Percentiles rank a stretch among this genome's conserved stretches.
Evolutionary conservation across 2,113 vertebrate species (phyloP).

Genomic region (Vidua chalybeata): DNA sequence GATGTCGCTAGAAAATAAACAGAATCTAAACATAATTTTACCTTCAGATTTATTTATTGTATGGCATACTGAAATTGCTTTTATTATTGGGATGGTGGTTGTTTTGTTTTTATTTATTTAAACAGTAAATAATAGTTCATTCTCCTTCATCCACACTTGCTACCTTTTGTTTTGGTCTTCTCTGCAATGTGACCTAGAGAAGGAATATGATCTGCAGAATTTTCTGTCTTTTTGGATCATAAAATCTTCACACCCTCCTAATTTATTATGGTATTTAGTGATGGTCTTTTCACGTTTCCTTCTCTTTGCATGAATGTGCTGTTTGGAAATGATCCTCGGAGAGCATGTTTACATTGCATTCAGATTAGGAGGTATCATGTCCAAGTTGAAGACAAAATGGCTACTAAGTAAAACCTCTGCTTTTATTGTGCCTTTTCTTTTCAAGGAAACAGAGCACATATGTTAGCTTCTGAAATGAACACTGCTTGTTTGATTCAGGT

Average conservation of each 20-base stretch:
- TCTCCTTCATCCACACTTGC: not conserved
- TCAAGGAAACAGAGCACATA: not conserved
- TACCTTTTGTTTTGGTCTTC: conserved; percentile 65
- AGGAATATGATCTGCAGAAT: not conserved
- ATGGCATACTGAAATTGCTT: not conserved
- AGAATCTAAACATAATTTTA: not conserved
- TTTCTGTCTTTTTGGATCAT: not conserved
- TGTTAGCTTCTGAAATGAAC: not conserved
- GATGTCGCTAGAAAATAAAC: not conserved
- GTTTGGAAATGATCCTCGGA: conserved; percentile 21
- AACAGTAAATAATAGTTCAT: not conserved
- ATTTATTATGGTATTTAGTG: conserved; percentile 3
- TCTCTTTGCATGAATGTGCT: not conserved
- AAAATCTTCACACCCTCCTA: not conserved
- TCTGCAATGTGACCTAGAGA: conserved; percentile 46
- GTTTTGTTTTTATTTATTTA: not conserved
- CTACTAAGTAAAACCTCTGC: conserved; percentile 59
- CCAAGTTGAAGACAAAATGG: conserved; percentile 73
- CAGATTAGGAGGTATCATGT: conserved; percentile 58
- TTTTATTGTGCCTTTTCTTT: conserved; percentile 16
- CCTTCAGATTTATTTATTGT: not conserved
- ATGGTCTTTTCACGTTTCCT: not conserved
- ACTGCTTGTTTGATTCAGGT: not conserved
- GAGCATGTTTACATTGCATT: conserved; percentile 63
- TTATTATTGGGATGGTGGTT: not conserved